phyloP scores from a whole-genome alignment of 1,140 invertebrate species.

The Panagrolaimus sp. region DNA sequence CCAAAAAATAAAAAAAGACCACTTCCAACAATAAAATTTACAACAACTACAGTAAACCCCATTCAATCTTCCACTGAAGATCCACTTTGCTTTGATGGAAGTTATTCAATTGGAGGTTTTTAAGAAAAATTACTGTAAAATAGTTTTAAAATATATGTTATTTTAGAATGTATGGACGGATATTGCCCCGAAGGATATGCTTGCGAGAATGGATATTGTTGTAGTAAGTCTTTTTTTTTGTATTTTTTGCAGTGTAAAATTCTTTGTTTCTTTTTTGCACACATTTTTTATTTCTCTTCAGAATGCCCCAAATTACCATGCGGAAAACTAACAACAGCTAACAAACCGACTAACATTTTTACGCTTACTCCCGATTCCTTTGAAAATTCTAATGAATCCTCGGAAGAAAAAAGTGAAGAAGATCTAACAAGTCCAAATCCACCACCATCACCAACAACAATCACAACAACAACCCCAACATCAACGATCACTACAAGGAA shows the following conservation, averaged over 20 bases:
- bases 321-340: neutral
- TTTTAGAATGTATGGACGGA: slow-evolving; percentile 30
- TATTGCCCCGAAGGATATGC: slow-evolving; percentile 31
- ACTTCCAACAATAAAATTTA: no score
- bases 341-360: slow-evolving; percentile 1
- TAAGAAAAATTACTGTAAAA: neutral
- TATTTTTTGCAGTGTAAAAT: neutral
- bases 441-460: slow-evolving; percentile 8
- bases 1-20: neutral
- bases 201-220: slow-evolving; percentile 34
- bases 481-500: neutral
- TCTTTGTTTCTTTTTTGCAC: no score
- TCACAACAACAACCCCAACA: neutral
- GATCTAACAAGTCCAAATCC: no score
- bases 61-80: neutral
- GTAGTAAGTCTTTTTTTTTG: slow-evolving; percentile 21
- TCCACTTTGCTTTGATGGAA: slow-evolving; percentile 22
- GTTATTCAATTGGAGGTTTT: slow-evolving; percentile 28
- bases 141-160: neutral
- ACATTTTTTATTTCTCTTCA: no score
- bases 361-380: neutral
- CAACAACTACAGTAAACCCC: neutral
- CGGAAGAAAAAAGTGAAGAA: no score
- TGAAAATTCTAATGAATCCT: neutral
- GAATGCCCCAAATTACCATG: neutral